A percentile compares a stretch with the other conserved stretches of the same genome.
phyloP scores from a whole-genome alignment of 2,888 invertebrate genomes.

The Dorcus parallelipipedus region DNA sequence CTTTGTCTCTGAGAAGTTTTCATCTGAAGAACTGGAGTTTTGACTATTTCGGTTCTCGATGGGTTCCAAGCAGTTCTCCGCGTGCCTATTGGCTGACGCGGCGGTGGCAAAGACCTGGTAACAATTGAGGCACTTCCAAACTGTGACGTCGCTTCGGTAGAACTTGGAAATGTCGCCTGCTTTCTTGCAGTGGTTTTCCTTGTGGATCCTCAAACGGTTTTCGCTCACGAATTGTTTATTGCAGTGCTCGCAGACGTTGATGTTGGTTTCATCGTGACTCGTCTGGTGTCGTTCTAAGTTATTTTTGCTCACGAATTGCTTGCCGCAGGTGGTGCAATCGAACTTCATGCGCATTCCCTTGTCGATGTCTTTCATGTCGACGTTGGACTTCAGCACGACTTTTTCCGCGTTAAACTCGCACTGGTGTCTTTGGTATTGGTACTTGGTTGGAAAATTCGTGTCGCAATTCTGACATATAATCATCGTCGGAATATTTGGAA shows the following conservation, averaged over 20 bases:
- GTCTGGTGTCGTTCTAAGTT: conserved; percentile 46
- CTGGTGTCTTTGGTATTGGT: conserved; percentile 49
- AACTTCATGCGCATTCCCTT: conserved; percentile 42
- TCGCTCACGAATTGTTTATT: conserved; percentile 48
- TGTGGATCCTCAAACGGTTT: conserved; percentile 47
- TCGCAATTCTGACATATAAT: conserved; percentile 49
- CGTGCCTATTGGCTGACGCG: conserved; percentile 38
- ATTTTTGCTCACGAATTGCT: conserved; percentile 46
- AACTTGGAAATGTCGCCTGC: conserved; percentile 47
- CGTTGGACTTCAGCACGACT: conserved; percentile 44
- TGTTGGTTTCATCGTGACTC: conserved; percentile 42
- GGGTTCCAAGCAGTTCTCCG: conserved; percentile 33
- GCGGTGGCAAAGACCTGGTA: conserved; percentile 46
- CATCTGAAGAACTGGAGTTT: conserved; percentile 15
- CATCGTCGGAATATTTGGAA: conserved; percentile 35
- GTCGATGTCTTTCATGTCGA: conserved; percentile 40
- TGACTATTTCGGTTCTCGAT: conserved; percentile 23
- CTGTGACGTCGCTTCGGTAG: conserved; percentile 47
- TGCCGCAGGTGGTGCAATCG: conserved; percentile 44
- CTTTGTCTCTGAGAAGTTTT: conserved; percentile 6
- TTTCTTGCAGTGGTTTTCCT: conserved; percentile 49
- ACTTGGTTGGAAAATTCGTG: conserved; percentile 48
- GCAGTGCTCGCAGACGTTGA: conserved; percentile 47
- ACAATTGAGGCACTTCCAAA: conserved; percentile 48
- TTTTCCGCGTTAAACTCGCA: conserved; percentile 49